Percentiles rank a stretch among this genome's conserved stretches.
phyloP scores from a whole-genome alignment of 2,888 invertebrate genomes.

The Ennomos erosarius region DNA sequence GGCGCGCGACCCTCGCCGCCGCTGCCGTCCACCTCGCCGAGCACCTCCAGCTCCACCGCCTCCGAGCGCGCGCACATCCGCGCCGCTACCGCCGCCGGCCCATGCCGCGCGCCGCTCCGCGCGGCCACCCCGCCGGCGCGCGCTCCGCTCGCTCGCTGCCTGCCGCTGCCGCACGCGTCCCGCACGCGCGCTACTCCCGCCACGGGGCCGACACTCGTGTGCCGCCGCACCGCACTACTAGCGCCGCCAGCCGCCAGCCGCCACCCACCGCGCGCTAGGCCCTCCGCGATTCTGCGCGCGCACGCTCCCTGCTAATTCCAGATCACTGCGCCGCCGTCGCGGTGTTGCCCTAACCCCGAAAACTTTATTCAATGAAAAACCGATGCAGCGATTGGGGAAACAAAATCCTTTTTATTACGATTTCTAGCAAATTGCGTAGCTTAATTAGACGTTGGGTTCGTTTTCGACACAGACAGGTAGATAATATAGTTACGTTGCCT shows the following conservation, averaged over 20 bases:
- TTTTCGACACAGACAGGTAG: too few relatives aligned
- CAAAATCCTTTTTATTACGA: not conserved
- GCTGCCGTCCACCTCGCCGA: slow-evolving; percentile 92
- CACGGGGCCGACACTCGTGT: slow-evolving; percentile 55
- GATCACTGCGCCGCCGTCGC: slow-evolving; percentile 45
- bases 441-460: too few relatives aligned
- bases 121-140: slow-evolving; percentile 60
- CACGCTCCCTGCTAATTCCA: slow-evolving; percentile 12
- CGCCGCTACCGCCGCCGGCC: slow-evolving; percentile 88
- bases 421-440: not conserved
- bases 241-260: slow-evolving; percentile 26
- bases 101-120: slow-evolving; percentile 86
- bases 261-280: slow-evolving; percentile 42
- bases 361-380: slow-evolving; percentile 40
- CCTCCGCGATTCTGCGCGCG: slow-evolving; percentile 42
- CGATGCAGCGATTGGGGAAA: slow-evolving; percentile 10
- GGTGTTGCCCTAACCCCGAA: slow-evolving; percentile 54
- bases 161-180: slow-evolving; percentile 56
- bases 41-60: slow-evolving; percentile 91
- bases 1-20: slow-evolving; percentile 90
- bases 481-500: not conserved
- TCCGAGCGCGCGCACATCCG: slow-evolving; percentile 92
- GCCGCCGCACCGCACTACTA: slow-evolving; percentile 2
- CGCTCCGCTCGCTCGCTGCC: slow-evolving; percentile 50
- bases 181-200: slow-evolving; percentile 67